phyloP scores from a whole-genome alignment of 2,888 invertebrate species.

The Neoitamus cyanurus region DNA sequence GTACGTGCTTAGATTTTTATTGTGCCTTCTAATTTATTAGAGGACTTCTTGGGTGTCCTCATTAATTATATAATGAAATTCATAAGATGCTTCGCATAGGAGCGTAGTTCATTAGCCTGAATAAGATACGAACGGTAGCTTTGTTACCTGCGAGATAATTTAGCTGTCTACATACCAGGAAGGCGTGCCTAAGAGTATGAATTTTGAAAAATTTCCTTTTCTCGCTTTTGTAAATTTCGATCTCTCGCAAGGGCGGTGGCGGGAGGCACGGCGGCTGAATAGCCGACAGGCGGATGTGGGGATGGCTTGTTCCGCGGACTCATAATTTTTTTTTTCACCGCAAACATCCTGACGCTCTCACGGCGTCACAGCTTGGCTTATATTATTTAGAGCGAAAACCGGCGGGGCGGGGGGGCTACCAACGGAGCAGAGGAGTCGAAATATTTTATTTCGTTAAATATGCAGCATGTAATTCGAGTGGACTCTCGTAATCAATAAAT shows the following conservation, averaged over 20 bases:
- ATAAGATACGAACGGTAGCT: neutral
- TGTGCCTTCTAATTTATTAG: constrained; percentile 12
- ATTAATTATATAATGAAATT: constrained; percentile 26
- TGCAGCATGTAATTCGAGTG: neutral
- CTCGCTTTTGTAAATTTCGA: neutral
- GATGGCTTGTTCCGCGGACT: neutral
- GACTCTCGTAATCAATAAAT: neutral
- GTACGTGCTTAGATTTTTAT: constrained; percentile 5
- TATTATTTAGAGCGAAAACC: neutral
- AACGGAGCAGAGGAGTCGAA: neutral
- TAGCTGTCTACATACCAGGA: neutral
- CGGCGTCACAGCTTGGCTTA: neutral
- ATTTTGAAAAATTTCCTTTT: neutral
- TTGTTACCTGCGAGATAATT: neutral
- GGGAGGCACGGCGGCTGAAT: too few species aligned
- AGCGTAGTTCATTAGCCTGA: constrained; percentile 13
- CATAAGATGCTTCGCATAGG: constrained; percentile 5
- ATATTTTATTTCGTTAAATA: neutral
- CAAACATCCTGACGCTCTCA: neutral
- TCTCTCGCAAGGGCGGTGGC: neutral
- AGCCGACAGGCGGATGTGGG: neutral
- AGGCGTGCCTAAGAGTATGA: constrained; percentile 2
- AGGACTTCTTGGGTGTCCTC: constrained; percentile 4
- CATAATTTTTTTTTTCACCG: neutral
- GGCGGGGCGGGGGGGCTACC: neutral